A percentile compares a stretch with the other conserved stretches of the same genome.
Evolutionary conservation across 2,888 invertebrate species (phyloP).

Genomic region (Gari tellinella): DNA sequence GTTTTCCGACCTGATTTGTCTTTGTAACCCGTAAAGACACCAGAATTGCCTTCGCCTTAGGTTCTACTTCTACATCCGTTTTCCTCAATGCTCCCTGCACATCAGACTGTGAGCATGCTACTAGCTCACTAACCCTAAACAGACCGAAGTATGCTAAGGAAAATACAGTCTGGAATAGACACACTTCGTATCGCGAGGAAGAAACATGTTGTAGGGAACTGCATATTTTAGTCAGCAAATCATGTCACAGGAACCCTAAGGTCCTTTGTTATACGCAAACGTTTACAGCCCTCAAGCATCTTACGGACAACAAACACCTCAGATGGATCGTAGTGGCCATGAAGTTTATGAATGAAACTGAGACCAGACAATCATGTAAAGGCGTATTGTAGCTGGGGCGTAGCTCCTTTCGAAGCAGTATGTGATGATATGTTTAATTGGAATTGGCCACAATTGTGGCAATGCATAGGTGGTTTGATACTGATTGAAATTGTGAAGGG

Average conservation of each 20-base stretch:
- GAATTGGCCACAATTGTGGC: no score
- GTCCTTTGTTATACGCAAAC: slow-evolving; percentile 1
- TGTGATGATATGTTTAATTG: no score
- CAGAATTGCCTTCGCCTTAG: background rate
- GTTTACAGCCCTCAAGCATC: slow-evolving; percentile 25
- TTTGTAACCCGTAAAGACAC: slow-evolving; percentile 13
- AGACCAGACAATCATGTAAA: slow-evolving; percentile 31
- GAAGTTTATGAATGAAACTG: slow-evolving; percentile 28
- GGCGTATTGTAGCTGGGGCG: slow-evolving; percentile 27
- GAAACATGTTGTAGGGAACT: slow-evolving; percentile 1
- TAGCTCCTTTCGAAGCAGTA: slow-evolving; percentile 29
- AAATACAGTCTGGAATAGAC: slow-evolving; percentile 28
- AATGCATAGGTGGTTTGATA: slow-evolving; percentile 3
- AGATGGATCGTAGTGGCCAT: slow-evolving; percentile 2
- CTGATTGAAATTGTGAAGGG: no score
- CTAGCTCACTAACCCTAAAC: no score
- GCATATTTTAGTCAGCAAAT: slow-evolving; percentile 2
- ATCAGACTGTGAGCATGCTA: background rate
- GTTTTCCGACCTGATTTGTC: no score
- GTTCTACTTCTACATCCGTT: slow-evolving; percentile 8
- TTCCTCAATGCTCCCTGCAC: background rate
- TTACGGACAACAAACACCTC: slow-evolving; percentile 24
- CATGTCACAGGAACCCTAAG: no score
- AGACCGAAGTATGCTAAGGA: no score
- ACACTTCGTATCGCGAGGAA: slow-evolving; percentile 17